These are phyloP conservation scores for Neodiprion lecontei DNA, from an alignment of 1,140 invertebrate genomes.

Conservation along the genomic window DNA sequence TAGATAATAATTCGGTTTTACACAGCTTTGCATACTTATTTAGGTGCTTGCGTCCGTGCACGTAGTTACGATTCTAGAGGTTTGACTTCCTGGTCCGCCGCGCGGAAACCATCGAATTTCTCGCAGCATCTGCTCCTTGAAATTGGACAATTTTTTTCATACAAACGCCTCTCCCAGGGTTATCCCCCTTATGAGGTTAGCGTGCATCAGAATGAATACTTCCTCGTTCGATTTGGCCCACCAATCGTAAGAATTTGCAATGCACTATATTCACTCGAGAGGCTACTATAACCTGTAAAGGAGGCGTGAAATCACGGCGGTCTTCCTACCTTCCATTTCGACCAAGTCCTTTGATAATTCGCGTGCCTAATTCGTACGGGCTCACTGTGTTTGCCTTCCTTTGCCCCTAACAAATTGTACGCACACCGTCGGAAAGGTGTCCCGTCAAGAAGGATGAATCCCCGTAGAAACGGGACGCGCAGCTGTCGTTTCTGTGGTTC, in stretches of 20 bases:
- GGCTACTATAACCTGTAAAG: neutral
- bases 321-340: neutral
- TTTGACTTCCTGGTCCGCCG: too few species aligned
- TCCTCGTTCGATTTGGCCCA: neutral
- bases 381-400: neutral
- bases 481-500: neutral
- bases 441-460: neutral
- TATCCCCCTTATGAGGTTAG: neutral
- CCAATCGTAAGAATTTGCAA: neutral
- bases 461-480: neutral
- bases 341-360: neutral
- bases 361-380: neutral
- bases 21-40: too few species aligned
- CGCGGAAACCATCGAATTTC: neutral
- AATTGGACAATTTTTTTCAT: neutral
- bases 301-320: conserved; percentile 6
- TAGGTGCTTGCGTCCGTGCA: too few species aligned
- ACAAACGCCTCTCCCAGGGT: too few species aligned
- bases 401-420: neutral
- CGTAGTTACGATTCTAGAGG: too few species aligned
- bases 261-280: neutral
- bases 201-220: neutral
- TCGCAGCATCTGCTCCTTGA: neutral
- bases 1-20: too few species aligned
- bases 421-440: neutral